A percentile compares a stretch with the other conserved stretches of the same genome.
These are phyloP conservation scores for Eristalis tenax DNA, from an alignment of 2,888 invertebrate genomes.

Conservation along the genomic window DNA sequence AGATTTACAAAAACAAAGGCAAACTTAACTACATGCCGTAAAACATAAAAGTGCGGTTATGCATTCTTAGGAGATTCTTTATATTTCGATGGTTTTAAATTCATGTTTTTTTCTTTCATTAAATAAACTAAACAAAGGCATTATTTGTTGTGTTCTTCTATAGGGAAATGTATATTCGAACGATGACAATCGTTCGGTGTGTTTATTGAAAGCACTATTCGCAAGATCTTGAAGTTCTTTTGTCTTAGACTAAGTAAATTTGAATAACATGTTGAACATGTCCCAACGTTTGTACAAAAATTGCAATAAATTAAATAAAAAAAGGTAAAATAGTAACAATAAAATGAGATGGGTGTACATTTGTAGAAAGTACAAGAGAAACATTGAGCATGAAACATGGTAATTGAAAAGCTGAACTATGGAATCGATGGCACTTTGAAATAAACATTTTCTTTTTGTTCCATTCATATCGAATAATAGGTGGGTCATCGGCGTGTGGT, in stretches of 20 bases:
- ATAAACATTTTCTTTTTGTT: slow-evolving; percentile 3
- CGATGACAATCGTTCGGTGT: background rate
- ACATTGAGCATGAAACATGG: background rate
- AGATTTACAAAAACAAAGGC: background rate
- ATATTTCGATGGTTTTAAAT: background rate
- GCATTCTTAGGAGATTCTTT: background rate
- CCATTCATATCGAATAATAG: slow-evolving; percentile 16
- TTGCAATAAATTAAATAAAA: background rate
- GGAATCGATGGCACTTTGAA: slow-evolving; percentile 43
- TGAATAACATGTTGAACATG: slow-evolving; percentile 23
- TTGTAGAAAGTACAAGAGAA: slow-evolving; percentile 18
- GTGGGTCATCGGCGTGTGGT: slow-evolving; percentile 33
- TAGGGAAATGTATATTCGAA: background rate
- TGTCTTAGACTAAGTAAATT: slow-evolving; percentile 11
- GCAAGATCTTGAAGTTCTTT: slow-evolving; percentile 32
- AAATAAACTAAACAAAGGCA: background rate
- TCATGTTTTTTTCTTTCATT: background rate
- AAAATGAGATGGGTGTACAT: slow-evolving; percentile 48
- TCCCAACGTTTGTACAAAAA: background rate
- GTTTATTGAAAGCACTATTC: slow-evolving; percentile 35
- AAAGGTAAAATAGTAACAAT: slow-evolving; percentile 7
- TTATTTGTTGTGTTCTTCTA: background rate
- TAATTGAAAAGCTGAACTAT: background rate
- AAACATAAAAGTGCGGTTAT: background rate
- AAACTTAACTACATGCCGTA: slow-evolving; percentile 10